Evolutionary conservation across 2,888 invertebrate genomes (phyloP).

Genomic region (Boloria euphrosyne): DNA sequence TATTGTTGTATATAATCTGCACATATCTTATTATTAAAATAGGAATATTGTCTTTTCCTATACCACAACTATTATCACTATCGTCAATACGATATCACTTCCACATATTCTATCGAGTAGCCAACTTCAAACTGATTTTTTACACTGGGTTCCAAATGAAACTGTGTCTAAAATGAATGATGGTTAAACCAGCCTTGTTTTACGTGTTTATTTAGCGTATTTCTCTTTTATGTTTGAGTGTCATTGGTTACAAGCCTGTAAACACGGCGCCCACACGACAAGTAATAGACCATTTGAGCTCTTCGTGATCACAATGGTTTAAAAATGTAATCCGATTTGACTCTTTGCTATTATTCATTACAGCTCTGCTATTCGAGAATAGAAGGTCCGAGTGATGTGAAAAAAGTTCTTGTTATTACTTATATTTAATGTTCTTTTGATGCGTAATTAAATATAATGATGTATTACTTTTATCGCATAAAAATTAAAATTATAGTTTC

Average conservation of each 20-base stretch:
- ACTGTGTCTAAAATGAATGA: conserved; percentile 32
- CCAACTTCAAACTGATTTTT: conserved; percentile 29
- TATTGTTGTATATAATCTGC: no score
- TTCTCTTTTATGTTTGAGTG: conserved; percentile 35
- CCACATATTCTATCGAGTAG: conserved; percentile 26
- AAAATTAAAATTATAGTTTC: no score
- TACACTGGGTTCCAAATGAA: conserved; percentile 24
- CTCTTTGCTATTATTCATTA: conserved; percentile 5
- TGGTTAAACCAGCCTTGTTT: conserved; percentile 30
- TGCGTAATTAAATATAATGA: no score
- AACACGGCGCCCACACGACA: conserved; percentile 23
- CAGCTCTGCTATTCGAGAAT: background rate
- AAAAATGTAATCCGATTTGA: conserved; percentile 17
- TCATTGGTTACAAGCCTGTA: conserved; percentile 28
- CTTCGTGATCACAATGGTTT: conserved; percentile 16
- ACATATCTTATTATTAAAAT: no score
- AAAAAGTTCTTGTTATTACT: background rate
- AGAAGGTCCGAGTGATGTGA: background rate
- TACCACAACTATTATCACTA: conserved; percentile 8
- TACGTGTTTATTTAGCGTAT: conserved; percentile 34
- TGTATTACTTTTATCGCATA: no score
- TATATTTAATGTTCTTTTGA: no score
- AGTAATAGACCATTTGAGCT: conserved; percentile 12
- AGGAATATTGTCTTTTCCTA: no score
- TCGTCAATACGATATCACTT: conserved; percentile 19